These are phyloP conservation scores for Ctenopoma multispine DNA, from an alignment of 2,797 vertebrate species.

Conservation along the genomic window DNA sequence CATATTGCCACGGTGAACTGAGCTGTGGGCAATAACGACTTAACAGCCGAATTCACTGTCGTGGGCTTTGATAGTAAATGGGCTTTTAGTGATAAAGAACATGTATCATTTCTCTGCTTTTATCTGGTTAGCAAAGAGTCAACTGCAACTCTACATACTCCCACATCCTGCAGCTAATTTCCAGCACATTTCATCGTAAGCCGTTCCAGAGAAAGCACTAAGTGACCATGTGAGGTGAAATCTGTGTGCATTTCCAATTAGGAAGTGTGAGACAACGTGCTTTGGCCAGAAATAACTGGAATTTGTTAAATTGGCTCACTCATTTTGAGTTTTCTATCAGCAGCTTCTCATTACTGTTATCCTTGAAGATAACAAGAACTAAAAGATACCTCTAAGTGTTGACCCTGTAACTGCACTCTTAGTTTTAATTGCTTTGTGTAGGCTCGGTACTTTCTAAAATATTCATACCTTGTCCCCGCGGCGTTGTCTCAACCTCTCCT, in stretches of 20 bases:
- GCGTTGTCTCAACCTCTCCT: constrained; percentile 1
- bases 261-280: constrained; percentile 14
- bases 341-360: constrained; percentile 26
- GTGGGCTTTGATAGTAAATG: constrained; percentile 31
- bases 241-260: constrained; percentile 47
- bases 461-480: constrained; percentile 1
- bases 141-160: neutral
- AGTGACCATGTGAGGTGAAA: constrained; percentile 46
- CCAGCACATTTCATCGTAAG: constrained; percentile 18
- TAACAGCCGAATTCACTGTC: neutral
- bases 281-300: constrained; percentile 41
- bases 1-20: constrained; percentile 19
- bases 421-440: constrained; percentile 35
- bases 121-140: constrained; percentile 17
- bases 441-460: constrained; percentile 13
- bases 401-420: constrained; percentile 23
- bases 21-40: constrained; percentile 31
- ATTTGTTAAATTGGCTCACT: constrained; percentile 26
- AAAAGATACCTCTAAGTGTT: constrained; percentile 17
- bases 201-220: constrained; percentile 32
- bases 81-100: constrained; percentile 16
- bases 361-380: constrained; percentile 14
- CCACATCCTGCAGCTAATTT: constrained; percentile 30
- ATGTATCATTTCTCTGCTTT: constrained; percentile 17
- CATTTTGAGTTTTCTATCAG: constrained; percentile 25